A percentile compares a stretch with the other conserved stretches of the same genome.
Evolutionary conservation across 2,797 vertebrate species (phyloP).

Genomic region (Prionace glauca): DNA sequence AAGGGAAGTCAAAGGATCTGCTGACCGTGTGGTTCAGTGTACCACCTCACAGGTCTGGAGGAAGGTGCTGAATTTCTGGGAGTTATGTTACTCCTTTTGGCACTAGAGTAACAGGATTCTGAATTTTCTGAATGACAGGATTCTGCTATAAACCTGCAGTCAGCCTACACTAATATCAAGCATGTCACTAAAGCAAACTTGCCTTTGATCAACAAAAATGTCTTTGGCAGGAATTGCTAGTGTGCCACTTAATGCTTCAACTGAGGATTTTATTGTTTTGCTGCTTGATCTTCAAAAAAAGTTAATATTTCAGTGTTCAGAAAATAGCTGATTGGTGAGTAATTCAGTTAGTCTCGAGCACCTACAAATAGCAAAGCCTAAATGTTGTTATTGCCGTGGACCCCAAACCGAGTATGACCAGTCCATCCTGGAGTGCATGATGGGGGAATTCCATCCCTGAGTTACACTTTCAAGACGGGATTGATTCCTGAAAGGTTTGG

Average conservation of each 20-base stretch:
- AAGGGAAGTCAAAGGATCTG: background rate
- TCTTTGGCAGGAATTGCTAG: background rate
- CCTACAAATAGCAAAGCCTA: too few relatives aligned
- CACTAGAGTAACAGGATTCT: background rate
- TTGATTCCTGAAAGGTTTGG: too few relatives aligned
- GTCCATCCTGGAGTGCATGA: too few relatives aligned
- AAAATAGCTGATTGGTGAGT: too few relatives aligned
- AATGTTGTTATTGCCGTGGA: too few relatives aligned
- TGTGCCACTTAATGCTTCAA: background rate
- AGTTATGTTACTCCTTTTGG: background rate
- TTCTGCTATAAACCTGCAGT: background rate
- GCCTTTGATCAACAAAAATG: background rate
- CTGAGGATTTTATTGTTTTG: too few relatives aligned
- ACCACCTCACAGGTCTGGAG: background rate
- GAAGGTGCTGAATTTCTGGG: background rate
- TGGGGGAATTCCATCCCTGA: too few relatives aligned
- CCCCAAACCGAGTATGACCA: too few relatives aligned
- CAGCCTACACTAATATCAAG: background rate
- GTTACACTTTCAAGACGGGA: too few relatives aligned
- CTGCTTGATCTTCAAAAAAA: too few relatives aligned
- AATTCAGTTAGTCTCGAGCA: too few relatives aligned
- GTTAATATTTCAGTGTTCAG: too few relatives aligned
- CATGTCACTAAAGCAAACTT: background rate
- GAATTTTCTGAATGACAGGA: background rate
- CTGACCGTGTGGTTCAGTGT: background rate